A percentile compares a stretch with the other conserved stretches of the same genome.
Evolutionary conservation across 2,888 invertebrate genomes (phyloP).

Genomic region (Tinea trinotella): DNA sequence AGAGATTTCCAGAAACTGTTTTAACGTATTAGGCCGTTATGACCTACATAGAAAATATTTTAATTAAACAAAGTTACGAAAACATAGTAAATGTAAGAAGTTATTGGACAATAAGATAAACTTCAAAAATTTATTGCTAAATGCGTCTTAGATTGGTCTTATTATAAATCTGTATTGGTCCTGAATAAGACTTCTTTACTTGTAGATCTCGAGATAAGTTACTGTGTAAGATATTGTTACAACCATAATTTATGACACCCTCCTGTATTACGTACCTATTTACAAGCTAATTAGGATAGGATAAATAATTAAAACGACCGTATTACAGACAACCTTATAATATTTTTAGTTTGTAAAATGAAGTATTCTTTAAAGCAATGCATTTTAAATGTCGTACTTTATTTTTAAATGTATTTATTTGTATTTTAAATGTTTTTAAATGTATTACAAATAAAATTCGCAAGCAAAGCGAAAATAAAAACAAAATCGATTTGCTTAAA

Average conservation of each 20-base stretch:
- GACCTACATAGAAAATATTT: too few relatives aligned
- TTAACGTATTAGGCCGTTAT: too few relatives aligned
- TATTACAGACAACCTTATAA: not conserved
- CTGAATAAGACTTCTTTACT: not conserved
- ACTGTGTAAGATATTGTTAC: not conserved
- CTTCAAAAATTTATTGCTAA: not conserved
- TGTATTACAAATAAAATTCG: slow-evolving; percentile 4
- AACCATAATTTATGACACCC: not conserved
- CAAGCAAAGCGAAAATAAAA: not conserved
- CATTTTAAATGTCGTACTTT: too few relatives aligned
- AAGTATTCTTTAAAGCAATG: too few relatives aligned
- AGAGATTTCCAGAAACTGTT: not conserved
- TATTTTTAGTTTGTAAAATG: too few relatives aligned
- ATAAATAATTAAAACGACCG: not conserved
- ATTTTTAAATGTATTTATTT: too few relatives aligned
- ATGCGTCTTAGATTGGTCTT: not conserved
- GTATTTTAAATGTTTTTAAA: too few relatives aligned
- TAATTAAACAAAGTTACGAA: too few relatives aligned
- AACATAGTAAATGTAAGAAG: not conserved
- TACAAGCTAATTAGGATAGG: not conserved
- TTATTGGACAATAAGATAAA: not conserved
- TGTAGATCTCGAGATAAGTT: not conserved
- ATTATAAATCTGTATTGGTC: not conserved
- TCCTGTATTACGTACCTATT: not conserved
- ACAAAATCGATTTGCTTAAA: slow-evolving; percentile 8